Base-by-base conservation (phyloP, 2,888 invertebrate genomes). In the Drosophila falleni region DNA sequence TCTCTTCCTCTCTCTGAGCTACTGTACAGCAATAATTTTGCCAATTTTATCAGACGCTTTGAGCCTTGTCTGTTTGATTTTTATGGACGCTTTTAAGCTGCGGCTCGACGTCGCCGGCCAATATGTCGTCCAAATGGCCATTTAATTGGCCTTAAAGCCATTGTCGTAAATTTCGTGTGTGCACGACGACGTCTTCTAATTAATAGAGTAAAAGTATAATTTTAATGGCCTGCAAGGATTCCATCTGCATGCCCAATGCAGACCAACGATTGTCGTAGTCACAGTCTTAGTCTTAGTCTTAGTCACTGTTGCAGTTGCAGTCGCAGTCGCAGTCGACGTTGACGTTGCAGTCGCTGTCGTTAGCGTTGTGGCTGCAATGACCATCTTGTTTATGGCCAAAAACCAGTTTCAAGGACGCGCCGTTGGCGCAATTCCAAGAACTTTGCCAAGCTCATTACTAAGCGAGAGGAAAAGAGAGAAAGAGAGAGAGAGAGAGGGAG, bases 341-440 rank as follows among this genome's bases (percentile, higher is more conserved):
- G 10, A 37, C 29, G 46, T 53, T 10, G 72, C 53, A 50, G 58
- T 47, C 13, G 72, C 53, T 58, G 58, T 53, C 44, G 19, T 53
- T 51, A 23, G 51, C 23, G n/a, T 29, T 46, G 58, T 65, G 16
- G 37, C 35, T 63, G 59, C 71, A 72, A 67, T 70, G 83, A 54
- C 62, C 64, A 64, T 58, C 78, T 77, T 71, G 67, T 75, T 87
- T 80, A 80, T 77, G 87, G 73, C 62, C 65, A 51, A 84, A 81
- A 89, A 89, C 87, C 81, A 77, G 82, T 87, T 89, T 83, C 89
- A 83, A 83, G 82, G 89, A 83, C 82, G 82, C 81, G 81, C 69
- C 71, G 77, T 59, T 65, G 84, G 84, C 81, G 80, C 71, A 71
- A 50, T 89, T 89, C 82, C 89, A 82, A 82, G 89, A 89, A 89